Conservation (phyloP, 2,888 invertebrate genomes). For the Hypselothyrea guttata region DNA sequence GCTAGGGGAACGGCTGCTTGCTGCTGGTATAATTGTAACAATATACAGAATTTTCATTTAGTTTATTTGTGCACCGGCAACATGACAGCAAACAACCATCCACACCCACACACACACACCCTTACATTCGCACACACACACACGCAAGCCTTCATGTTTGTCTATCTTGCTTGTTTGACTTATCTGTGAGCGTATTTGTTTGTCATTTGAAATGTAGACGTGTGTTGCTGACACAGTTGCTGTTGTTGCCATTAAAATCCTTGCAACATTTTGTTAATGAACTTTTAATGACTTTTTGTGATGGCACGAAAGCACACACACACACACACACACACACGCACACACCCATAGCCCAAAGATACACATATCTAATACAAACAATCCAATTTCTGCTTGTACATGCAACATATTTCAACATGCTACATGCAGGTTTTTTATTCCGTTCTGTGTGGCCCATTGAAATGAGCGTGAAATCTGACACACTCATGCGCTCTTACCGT, state of each 20-base stretch:
- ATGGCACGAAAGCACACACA: slow-evolving; percentile 29
- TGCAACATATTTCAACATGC: slow-evolving; percentile 46
- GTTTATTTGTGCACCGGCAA: slow-evolving; percentile 54
- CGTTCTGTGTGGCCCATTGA: slow-evolving; percentile 40
- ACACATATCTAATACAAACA: slow-evolving; percentile 38
- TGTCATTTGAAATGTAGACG: slow-evolving; percentile 66
- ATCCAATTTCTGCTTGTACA: slow-evolving; percentile 27
- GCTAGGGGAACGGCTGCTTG: slow-evolving; percentile 3
- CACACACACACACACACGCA: slow-evolving; percentile 11
- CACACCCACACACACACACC: slow-evolving; percentile 7
- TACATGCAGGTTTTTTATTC: slow-evolving; percentile 34
- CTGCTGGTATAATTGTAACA: slow-evolving; percentile 65
- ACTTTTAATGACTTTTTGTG: slow-evolving; percentile 79
- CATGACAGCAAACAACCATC: slow-evolving; percentile 31
- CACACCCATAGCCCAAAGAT: slow-evolving; percentile 3
- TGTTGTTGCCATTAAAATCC: slow-evolving; percentile 62
- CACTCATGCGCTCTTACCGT: slow-evolving; percentile 12
- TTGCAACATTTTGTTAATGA: slow-evolving; percentile 78
- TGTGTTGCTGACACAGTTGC: slow-evolving; percentile 49
- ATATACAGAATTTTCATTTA: slow-evolving; percentile 63
- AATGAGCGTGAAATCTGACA: slow-evolving; percentile 62
- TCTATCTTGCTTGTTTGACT: slow-evolving; percentile 41
- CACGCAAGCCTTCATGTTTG: slow-evolving; percentile 13
- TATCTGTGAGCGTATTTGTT: slow-evolving; percentile 36
- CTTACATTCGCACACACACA: no score